Evolutionary conservation across 2,888 invertebrate genomes (phyloP).

Genomic region (Alsophila aescularia): DNA sequence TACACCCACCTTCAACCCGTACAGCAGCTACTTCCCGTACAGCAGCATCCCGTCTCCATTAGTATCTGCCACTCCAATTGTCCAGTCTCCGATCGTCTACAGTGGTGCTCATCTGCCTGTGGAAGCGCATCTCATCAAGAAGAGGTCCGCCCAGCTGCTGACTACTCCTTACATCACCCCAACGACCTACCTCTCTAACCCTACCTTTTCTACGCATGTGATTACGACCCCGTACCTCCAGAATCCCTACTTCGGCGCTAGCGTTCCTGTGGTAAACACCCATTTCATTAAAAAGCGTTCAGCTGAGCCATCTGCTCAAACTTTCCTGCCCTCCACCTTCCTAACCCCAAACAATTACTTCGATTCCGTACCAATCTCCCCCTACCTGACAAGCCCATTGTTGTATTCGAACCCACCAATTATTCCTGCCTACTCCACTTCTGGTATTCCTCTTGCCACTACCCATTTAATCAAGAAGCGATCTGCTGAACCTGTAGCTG

Average conservation of each 20-base stretch:
- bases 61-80: background rate
- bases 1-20: constrained; percentile 21
- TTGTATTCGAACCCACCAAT: background rate
- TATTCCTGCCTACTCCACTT: constrained; percentile 13
- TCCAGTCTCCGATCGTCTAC: constrained; percentile 13
- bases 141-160: constrained; percentile 39
- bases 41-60: constrained; percentile 14
- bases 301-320: constrained; percentile 22
- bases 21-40: constrained; percentile 21
- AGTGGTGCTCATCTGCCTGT: constrained; percentile 10
- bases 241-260: constrained; percentile 15
- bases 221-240: constrained; percentile 15
- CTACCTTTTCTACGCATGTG: constrained; percentile 21
- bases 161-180: constrained; percentile 39
- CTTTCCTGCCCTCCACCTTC: constrained; percentile 44
- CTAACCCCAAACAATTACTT: constrained; percentile 30
- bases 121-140: constrained; percentile 32
- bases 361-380: constrained; percentile 6
- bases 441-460: constrained; percentile 40
- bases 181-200: constrained; percentile 19
- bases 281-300: constrained; percentile 64
- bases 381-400: constrained; percentile 20
- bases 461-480: constrained; percentile 63
- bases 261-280: constrained; percentile 38
- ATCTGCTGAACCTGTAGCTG: constrained; percentile 40